Evolutionary conservation across 2,113 vertebrate species (phyloP), one percentile per base, ranked within the genome.

Genomic region (Tragelaphus strepsiceros): DNA sequence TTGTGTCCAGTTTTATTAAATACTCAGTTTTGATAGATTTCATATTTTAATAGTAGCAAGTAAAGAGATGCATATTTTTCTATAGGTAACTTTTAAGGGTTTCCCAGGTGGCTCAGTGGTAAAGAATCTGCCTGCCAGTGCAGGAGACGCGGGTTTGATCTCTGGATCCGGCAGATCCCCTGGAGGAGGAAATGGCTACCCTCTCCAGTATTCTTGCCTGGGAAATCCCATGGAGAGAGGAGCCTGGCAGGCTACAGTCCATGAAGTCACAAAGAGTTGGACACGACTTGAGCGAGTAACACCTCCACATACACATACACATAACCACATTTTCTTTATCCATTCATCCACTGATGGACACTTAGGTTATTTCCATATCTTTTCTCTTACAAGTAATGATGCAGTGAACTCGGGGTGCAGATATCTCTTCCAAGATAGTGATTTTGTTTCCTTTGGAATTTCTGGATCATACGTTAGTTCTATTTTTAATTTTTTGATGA

Each of bases 1-100:
- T 54, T 54, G 22, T 84, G 5, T 80, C 96, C 53, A 81, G 77
- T 90, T 96, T 96, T 64, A 82, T 95, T 94, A 87, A 67, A 51
- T 80, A 80, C 21, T 26, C 67, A 71, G 16, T 59, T 74, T 62
- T 28, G 6, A 39, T 91, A 88, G 46, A 83, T 56, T 32, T 93
- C 46, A 74, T 21, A 64, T 83, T 91, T 88, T 77, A 82, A 62
- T 80, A 81, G 39, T 64, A 92, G 62, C 28, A 85, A 96, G 30
- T 39, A 61, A 74, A 81, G 24, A 6, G 13, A 59, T 88, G 28
- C 21, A 77, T 26, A 53, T 53, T 93, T 95, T 92, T 88, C 54
- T 58, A 32, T 58, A 61, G 21, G 64, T 84, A 56, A 81, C 7
- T 71, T 94, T 92, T 88, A 35, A 71, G n/a, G 9, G 64, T 71